These are phyloP conservation scores for Hydrozoanthus tunicans DNA, from an alignment of 64 coral and sea anemone species.

Conservation along the genomic window DNA sequence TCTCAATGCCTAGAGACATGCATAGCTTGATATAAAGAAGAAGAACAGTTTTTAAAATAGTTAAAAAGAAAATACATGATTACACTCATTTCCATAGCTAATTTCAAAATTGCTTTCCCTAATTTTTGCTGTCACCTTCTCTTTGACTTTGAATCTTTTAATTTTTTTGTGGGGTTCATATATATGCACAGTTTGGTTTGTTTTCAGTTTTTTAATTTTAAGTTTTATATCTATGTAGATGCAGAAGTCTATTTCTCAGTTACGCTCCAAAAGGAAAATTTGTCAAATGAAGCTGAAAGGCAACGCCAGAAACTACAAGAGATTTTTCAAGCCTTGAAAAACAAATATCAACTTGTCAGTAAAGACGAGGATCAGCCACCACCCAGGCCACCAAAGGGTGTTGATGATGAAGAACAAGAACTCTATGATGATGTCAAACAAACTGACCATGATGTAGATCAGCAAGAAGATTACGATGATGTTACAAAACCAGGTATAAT, in stretches of 20 bases:
- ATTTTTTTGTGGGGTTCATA: no score
- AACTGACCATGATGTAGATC: background rate
- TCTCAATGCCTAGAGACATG: no score
- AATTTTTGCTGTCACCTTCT: no score
- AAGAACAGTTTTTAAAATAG: no score
- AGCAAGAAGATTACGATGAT: constrained; percentile 45
- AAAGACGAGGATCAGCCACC: constrained; percentile 1
- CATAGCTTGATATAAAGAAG: no score
- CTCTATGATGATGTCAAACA: constrained; percentile 37
- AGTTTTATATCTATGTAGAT: background rate
- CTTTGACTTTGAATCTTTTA: background rate
- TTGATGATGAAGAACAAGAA: constrained; percentile 14
- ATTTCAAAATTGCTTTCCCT: no score
- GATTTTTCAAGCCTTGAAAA: constrained; percentile 41
- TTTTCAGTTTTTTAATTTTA: background rate
- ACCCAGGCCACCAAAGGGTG: constrained; percentile 19
- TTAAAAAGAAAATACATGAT: no score
- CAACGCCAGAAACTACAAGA: constrained; percentile 14
- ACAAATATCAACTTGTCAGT: constrained; percentile 7
- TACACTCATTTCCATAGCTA: no score
- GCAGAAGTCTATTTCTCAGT: constrained; percentile 21
- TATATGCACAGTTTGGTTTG: background rate
- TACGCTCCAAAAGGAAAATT: constrained; percentile 9
- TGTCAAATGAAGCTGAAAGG: constrained; percentile 27
- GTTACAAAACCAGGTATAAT: constrained; percentile 35